phyloP scores from a whole-genome alignment of 2,888 invertebrate species.

The Biston stratarius region DNA sequence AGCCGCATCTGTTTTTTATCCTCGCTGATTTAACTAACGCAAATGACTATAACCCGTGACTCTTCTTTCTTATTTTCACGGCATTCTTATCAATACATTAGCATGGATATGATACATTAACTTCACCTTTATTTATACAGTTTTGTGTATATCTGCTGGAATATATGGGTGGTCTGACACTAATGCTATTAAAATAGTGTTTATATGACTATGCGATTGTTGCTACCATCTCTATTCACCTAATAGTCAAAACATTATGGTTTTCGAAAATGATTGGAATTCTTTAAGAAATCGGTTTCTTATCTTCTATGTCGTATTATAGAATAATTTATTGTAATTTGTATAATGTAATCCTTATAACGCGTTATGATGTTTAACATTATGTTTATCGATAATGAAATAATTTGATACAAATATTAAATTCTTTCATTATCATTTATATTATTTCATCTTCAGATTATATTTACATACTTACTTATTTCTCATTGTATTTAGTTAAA shows the following conservation, averaged over 20 bases:
- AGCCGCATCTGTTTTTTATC: not conserved
- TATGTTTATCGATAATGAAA: constrained; percentile 7
- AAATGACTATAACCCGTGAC: constrained; percentile 8
- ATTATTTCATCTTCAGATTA: no score
- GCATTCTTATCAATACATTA: constrained; percentile 26
- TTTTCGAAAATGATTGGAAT: constrained; percentile 22
- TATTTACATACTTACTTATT: not conserved
- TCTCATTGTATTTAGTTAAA: not conserved
- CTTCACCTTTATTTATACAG: constrained; percentile 19
- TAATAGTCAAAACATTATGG: constrained; percentile 13
- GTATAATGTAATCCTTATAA: constrained; percentile 14
- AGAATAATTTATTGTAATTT: constrained; percentile 15
- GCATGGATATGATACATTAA: constrained; percentile 32
- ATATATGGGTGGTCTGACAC: constrained; percentile 43
- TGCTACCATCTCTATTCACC: constrained; percentile 24
- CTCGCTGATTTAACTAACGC: constrained; percentile 1
- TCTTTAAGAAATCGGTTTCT: constrained; percentile 12
- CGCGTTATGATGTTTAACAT: not conserved
- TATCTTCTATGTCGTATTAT: constrained; percentile 13
- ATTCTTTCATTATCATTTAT: no score
- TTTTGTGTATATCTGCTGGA: constrained; percentile 30
- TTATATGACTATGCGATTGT: constrained; percentile 31
- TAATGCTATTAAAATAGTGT: constrained; percentile 29
- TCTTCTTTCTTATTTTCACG: constrained; percentile 22
- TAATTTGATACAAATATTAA: not conserved